Conservation (phyloP, 2,797 vertebrate species). For the Trachurus trachurus region DNA sequence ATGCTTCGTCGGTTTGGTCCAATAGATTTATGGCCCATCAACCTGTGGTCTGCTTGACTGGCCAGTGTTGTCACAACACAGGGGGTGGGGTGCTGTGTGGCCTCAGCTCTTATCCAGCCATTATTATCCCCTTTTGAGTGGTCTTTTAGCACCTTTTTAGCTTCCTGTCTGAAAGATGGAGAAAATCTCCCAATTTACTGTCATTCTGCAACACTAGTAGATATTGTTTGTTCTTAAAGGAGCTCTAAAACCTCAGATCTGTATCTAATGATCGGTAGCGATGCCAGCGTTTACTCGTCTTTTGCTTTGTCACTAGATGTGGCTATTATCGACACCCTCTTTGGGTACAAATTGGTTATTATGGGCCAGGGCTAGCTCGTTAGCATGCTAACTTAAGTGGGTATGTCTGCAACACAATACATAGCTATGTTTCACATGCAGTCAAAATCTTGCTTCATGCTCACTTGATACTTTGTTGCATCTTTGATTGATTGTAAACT, state of each 20-base stretch:
- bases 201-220: neutral
- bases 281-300: too few relatives aligned
- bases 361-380: too few relatives aligned
- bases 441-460: neutral
- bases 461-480: too few relatives aligned
- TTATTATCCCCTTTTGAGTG: conserved; percentile 42
- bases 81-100: conserved; percentile 44
- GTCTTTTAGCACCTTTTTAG: conserved; percentile 41
- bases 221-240: neutral
- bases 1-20: conserved; percentile 48
- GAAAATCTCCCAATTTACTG: neutral
- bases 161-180: neutral
- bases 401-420: too few relatives aligned
- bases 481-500: neutral
- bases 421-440: too few relatives aligned
- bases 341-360: too few relatives aligned
- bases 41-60: conserved; percentile 54
- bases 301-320: too few relatives aligned
- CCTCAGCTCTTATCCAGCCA: conserved; percentile 23
- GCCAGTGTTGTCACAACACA: conserved; percentile 70
- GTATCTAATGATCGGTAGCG: too few relatives aligned
- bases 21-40: conserved; percentile 60
- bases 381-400: too few relatives aligned
- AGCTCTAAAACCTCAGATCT: too few relatives aligned
- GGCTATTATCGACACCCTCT: too few relatives aligned